Evolutionary conservation across 2,888 invertebrate genomes (phyloP), one percentile per base, ranked within the genome.

Genomic region (Chrysolina haemoptera): DNA sequence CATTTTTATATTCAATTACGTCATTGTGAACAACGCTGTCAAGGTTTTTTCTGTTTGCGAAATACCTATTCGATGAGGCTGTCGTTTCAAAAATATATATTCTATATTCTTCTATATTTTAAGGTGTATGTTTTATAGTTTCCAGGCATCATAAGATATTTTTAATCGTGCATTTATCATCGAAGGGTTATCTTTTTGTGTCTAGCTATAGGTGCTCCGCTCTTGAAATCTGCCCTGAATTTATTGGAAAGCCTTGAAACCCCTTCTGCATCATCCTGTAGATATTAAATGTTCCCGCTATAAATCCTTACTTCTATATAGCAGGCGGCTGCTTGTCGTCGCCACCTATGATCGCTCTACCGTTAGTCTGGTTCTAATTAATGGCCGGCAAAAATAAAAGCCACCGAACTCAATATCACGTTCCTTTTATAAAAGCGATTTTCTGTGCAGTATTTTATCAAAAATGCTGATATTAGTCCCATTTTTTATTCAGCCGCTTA

Each of bases 261-360:
- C 50, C 5, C 16, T n/a, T 18, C 12, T 71, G 68, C 67, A 64
- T 73, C 73, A 69, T 77, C 73, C 75, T 71, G 73, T 76, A 73
- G 73, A 73, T 77, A 77, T 80, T 76, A 79, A 81, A 79, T 73
- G 79, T 78, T 77, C 77, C 73, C 68, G 67, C 79, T 76, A 84
- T 85, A 84, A 85, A 85, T 85, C 84, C 83, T 84, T 82, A 83
- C 81, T 84, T 84, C 82, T 84, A 84, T 83, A 84, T 84, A 82
- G 82, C 80, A 78, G 79, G 79, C 82, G 81, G 83, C 82, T 80
- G 65, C 82, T 83, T 83, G 83, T 84, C 84, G 82, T 80, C 82
- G 79, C 82, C 84, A 84, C 82, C 84, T 84, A 84, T 84, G 83
- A 83, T 83, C 82, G 82, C 80, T 78, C 80, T 78, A 73, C 72